Percentiles rank a stretch among this genome's conserved stretches.
phyloP scores from a whole-genome alignment of 2,797 vertebrate species.

The Liparis tanakae region DNA sequence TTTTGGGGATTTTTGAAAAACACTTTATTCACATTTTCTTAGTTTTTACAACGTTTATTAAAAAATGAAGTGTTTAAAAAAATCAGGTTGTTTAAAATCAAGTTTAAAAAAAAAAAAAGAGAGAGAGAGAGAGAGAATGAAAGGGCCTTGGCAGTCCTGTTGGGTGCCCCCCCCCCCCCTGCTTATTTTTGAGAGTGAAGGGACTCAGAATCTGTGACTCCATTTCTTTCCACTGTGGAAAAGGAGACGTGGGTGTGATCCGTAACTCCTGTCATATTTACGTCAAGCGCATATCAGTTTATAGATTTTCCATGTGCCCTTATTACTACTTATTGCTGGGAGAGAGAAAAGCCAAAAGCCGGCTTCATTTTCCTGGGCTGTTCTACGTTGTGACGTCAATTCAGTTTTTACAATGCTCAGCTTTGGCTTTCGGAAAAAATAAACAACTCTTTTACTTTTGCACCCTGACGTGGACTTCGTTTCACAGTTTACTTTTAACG shows the following conservation, averaged over 20 bases:
- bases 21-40: too few relatives aligned
- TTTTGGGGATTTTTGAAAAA: too few relatives aligned
- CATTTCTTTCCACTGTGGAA: conserved; percentile 83
- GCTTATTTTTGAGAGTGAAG: conserved; percentile 57
- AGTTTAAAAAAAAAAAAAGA: too few relatives aligned
- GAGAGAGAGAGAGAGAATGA: conserved; percentile 30
- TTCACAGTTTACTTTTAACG: conserved; percentile 26
- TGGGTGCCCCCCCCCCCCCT: conserved; percentile 38
- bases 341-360: conserved; percentile 48
- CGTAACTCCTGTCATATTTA: conserved; percentile 70
- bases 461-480: background rate
- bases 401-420: conserved; percentile 27
- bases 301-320: conserved; percentile 76
- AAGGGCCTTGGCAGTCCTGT: conserved; percentile 52
- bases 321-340: conserved; percentile 33
- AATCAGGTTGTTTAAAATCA: too few relatives aligned
- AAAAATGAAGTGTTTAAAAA: too few relatives aligned
- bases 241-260: conserved; percentile 74
- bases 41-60: too few relatives aligned
- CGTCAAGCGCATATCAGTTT: conserved; percentile 61
- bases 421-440: background rate
- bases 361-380: conserved; percentile 12
- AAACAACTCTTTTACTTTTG: background rate
- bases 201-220: conserved; percentile 67
- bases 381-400: conserved; percentile 28